Evolutionary conservation across 2,888 invertebrate genomes (phyloP), one percentile per base, ranked within the genome.

Genomic region (Protodeltote pygarga): DNA sequence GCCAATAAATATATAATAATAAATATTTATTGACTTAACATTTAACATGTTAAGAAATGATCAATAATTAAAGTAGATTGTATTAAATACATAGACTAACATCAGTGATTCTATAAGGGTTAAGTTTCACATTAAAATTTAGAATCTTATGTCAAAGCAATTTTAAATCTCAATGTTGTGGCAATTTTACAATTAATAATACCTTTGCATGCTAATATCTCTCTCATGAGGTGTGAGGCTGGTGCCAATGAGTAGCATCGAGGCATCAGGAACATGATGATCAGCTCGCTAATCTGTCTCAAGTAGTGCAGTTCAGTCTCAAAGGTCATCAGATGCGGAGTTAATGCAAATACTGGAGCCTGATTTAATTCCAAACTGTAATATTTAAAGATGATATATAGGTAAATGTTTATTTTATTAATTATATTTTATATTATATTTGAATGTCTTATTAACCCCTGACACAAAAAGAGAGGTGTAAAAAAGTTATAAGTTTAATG

Each of bases 201-300:
- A 98, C 97, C 95, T 94, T 96, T 96, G 76, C 95, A 96, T 25
- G 97, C 95, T 34, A 98, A 85, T 60, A 97, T 94, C 92, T 98
- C 98, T 65, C 97, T 94, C 59, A 98, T 85, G 40, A 98, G 93
- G 84, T 95, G 95, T 72, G 96, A 95, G 0, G 96, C 93, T 11
- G 97, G 96, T 2, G 96, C 94, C 52, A 95, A 82, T 1, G 95
- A 95, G 80, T 98, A 98, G 72, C 95, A 95, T 48, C 95, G 93
- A 5, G 98, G 98, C 81, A 98, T 92, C 40, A 98, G 88, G 71
- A 96, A 94, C 87, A 96, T 95, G 32, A 98, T 94, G 51, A 97
- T 93, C 25, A 97, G 93, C 83, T 98, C 97, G 77, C 96, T 96
- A 38, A 97, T 93, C 79, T 95, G 95, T 32, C 97, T 92, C 34